phyloP scores from a whole-genome alignment of 2,797 vertebrate species.

The Tinamus major region DNA sequence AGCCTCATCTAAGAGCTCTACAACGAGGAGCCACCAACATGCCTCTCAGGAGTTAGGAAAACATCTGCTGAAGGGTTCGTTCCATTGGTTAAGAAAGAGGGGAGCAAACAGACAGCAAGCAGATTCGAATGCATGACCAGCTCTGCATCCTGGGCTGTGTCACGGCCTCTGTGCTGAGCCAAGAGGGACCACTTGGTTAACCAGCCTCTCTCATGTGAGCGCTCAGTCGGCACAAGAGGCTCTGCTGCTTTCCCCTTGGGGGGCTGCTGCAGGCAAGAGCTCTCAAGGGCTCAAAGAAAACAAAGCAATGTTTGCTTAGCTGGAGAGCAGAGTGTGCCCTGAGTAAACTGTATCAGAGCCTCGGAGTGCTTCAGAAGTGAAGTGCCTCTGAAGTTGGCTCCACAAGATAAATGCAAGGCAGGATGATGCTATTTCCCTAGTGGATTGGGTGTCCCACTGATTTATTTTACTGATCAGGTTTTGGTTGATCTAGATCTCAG shows the following conservation, averaged over 20 bases:
- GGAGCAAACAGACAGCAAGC: background rate
- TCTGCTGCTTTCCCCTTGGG: slow-evolving; percentile 55
- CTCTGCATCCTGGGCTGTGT: background rate
- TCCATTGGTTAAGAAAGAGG: background rate
- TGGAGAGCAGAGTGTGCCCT: slow-evolving; percentile 58
- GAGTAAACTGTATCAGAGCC: slow-evolving; percentile 46
- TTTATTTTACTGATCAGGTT: background rate
- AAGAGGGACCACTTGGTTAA: slow-evolving; percentile 47
- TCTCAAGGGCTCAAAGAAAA: slow-evolving; percentile 69
- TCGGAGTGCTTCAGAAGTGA: slow-evolving; percentile 64
- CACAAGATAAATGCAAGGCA: background rate
- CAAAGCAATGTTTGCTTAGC: slow-evolving; percentile 72
- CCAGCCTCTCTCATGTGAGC: slow-evolving; percentile 50
- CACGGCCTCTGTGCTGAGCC: background rate
- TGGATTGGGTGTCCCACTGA: background rate
- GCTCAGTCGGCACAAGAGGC: slow-evolving; percentile 63
- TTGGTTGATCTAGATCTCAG: background rate
- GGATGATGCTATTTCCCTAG: background rate
- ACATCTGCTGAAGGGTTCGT: slow-evolving; percentile 3
- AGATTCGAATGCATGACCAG: background rate
- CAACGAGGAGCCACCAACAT: slow-evolving; percentile 9
- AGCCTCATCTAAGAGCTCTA: slow-evolving; percentile 45
- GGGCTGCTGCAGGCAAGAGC: slow-evolving; percentile 42
- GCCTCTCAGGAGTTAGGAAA: slow-evolving; percentile 25
- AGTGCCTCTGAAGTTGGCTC: slow-evolving; percentile 47